Conservation (phyloP, 1,140 invertebrate species). For the Cotesia vestalis region DNA sequence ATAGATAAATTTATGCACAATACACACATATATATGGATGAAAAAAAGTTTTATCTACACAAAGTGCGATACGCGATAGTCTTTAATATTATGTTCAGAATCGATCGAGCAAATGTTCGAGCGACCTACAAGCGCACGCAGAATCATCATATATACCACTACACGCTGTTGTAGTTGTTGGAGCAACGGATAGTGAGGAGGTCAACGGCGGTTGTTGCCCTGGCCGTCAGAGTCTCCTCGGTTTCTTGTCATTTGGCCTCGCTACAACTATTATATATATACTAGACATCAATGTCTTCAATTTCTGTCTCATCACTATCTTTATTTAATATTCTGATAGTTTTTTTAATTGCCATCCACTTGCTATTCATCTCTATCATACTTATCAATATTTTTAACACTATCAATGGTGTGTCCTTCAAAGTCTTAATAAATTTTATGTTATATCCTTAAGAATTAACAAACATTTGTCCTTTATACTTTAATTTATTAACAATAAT, state of each 20-base stretch:
- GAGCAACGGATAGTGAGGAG: constrained; percentile 44
- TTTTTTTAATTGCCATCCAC: too few relatives aligned
- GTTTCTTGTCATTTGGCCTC: constrained; percentile 42
- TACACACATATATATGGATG: neutral
- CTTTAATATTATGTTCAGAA: neutral
- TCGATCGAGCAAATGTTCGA: constrained; percentile 14
- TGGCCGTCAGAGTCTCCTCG: constrained; percentile 36
- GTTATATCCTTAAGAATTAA: too few relatives aligned
- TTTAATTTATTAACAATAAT: too few relatives aligned
- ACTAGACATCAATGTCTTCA: constrained; percentile 18
- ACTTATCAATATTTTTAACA: too few relatives aligned
- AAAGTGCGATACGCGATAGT: neutral
- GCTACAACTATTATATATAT: constrained; percentile 32
- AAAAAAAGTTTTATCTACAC: neutral
- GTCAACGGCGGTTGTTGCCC: constrained; percentile 56
- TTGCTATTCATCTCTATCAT: too few relatives aligned
- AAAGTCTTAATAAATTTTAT: too few relatives aligned
- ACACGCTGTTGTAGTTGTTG: constrained; percentile 14
- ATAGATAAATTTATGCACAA: neutral
- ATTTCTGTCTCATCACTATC: constrained; percentile 7
- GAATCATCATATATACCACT: constrained; percentile 35
- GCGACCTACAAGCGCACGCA: constrained; percentile 39
- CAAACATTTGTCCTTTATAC: too few relatives aligned
- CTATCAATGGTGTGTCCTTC: too few relatives aligned
- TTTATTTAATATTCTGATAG: neutral